A percentile compares a stretch with the other conserved stretches of the same genome.
These are phyloP conservation scores for Laticauda laticaudata DNA, from an alignment of 2,113 vertebrate species.

Conservation along the genomic window DNA sequence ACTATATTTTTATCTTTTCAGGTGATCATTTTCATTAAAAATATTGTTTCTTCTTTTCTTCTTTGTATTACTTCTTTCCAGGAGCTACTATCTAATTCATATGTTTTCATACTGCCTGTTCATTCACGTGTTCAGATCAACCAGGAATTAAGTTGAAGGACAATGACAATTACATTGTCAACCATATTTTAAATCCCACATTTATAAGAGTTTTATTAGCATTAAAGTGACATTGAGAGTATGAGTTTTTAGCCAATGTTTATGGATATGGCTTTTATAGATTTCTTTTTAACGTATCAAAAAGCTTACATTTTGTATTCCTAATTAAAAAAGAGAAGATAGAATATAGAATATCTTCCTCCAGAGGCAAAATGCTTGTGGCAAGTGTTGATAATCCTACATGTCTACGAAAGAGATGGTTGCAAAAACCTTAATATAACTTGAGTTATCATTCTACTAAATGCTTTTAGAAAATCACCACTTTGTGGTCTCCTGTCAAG, in stretches of 20 bases:
- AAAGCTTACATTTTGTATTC: constrained; percentile 28
- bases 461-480: neutral
- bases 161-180: neutral
- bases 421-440: constrained; percentile 40
- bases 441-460: constrained; percentile 1
- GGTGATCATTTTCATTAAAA: neutral
- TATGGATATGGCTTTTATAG: constrained; percentile 18
- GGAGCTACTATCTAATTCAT: neutral
- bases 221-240: neutral
- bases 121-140: neutral
- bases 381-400: constrained; percentile 40
- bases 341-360: constrained; percentile 40
- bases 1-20: neutral
- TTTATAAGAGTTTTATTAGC: neutral
- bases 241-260: neutral
- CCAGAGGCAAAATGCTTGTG: constrained; percentile 49
- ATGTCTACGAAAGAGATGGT: constrained; percentile 42
- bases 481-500: neutral
- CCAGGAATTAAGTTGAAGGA: neutral
- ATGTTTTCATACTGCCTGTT: neutral
- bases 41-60: too few relatives aligned
- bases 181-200: neutral
- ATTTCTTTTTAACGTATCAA: constrained; percentile 35
- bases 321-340: constrained; percentile 44
- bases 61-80: neutral